These are phyloP conservation scores for Oryctes rhinoceros DNA, from an alignment of 1,140 invertebrate genomes.

Conservation along the genomic window DNA sequence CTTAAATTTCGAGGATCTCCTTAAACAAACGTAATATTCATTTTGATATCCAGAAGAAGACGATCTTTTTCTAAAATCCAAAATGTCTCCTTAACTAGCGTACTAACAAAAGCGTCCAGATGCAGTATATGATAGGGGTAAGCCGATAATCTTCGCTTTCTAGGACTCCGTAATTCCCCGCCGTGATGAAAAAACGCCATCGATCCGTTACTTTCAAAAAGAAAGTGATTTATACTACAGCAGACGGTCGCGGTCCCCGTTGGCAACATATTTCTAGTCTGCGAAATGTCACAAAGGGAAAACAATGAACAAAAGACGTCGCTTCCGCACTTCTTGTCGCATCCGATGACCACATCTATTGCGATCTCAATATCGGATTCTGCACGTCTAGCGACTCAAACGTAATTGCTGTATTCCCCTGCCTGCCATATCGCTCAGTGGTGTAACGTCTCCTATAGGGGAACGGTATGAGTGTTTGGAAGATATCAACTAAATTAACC, in stretches of 20 bases:
- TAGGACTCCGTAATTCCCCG: not conserved
- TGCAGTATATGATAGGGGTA: not conserved
- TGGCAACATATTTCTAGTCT: conserved; percentile 40
- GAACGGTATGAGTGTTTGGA: too few relatives aligned
- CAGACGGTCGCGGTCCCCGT: not conserved
- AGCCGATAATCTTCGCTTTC: not conserved
- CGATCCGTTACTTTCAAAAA: not conserved
- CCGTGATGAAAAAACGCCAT: not conserved
- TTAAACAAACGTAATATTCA: too few relatives aligned
- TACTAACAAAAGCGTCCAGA: not conserved
- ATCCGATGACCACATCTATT: conserved; percentile 55
- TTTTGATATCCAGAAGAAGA: too few relatives aligned
- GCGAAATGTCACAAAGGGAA: conserved; percentile 32
- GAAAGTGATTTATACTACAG: conserved; percentile 33
- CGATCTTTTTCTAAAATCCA: too few relatives aligned
- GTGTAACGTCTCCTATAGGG: too few relatives aligned
- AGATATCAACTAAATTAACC: too few relatives aligned
- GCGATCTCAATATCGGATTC: conserved; percentile 55
- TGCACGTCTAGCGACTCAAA: conserved; percentile 57
- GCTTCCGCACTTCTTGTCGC: conserved; percentile 48
- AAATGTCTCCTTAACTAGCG: too few relatives aligned
- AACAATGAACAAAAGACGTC: conserved; percentile 31
- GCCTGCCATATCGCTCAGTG: conserved; percentile 24
- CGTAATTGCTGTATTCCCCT: conserved; percentile 57
- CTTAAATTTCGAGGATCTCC: too few relatives aligned